Base-by-base conservation (phyloP, 2,113 vertebrate genomes). In the Sus scrofa region DNA sequence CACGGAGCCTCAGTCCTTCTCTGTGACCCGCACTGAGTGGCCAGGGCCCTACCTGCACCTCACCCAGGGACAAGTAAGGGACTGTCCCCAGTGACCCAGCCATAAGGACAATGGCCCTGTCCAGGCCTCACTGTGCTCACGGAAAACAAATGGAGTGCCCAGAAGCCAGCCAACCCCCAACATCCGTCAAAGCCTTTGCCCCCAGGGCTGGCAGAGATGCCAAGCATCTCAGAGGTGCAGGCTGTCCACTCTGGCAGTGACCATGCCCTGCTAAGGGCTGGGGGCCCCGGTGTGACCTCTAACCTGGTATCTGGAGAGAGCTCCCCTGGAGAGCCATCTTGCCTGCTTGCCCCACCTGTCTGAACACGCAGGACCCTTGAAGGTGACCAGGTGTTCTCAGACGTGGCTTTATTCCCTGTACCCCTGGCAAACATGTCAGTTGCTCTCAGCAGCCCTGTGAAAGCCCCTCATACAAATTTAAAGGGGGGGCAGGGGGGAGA, bases 321-420 rank as follows among this genome's bases (percentile, higher is more conserved):
- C n/a, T n/a, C n/a, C n/a, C n/a, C n/a, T n/a, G 56, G 37, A 74
- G 0, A 0, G 70, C 27, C 8, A 4, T 7, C 30, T 20, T 24
- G 22, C 37, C 20, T 13, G 18, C 58, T 54, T 16, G 75, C 83
- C 34, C 71, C 4, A 13, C 62, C 62, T 1, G 14, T 50, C 2
- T 7, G 27, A 62, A 50, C 1, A 14, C 6, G 68, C 58, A 3
- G 26, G 7, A 60, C 22, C 32, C 68, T 24, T 26, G 44, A 63
- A 52, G 37, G n/a, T 22, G 44, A 63, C 39, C 58, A 8, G 7
- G 6, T 1, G 5, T 32, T 52, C 62, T 65, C 83, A 39, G 74
- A 75, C 4, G 54, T 8, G 34, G 1, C 16, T 27, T 11, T 34
- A 7, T 2, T 8, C 26, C 16, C 50, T 2, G 7, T 26, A 58